These are phyloP conservation scores for Phalacrocorax aristotelis DNA, from an alignment of 2,113 vertebrate genomes.

Conservation along the genomic window DNA sequence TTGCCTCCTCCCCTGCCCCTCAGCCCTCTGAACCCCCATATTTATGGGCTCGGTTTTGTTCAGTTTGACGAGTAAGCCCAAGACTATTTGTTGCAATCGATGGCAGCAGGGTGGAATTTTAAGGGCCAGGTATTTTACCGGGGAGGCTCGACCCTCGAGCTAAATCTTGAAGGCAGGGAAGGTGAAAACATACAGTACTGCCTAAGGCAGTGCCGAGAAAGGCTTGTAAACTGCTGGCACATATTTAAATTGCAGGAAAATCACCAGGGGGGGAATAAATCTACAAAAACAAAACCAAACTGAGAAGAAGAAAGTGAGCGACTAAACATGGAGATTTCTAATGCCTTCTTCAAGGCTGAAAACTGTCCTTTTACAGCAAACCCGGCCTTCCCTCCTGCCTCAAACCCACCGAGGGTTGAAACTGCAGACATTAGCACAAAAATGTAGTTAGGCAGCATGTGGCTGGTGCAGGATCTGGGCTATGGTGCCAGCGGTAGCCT, in stretches of 20 bases:
- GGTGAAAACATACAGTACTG: neutral
- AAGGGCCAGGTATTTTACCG: conserved; percentile 45
- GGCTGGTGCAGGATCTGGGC: neutral
- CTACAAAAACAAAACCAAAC: neutral
- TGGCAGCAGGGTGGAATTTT: conserved; percentile 21
- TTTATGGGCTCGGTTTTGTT: conserved; percentile 28
- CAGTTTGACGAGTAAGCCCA: conserved; percentile 19
- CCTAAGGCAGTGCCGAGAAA: neutral
- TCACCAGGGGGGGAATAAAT: conserved; percentile 9
- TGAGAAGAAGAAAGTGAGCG: neutral
- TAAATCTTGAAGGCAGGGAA: conserved; percentile 18
- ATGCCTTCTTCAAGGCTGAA: neutral
- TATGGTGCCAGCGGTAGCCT: fast-evolving
- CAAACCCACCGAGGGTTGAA: neutral
- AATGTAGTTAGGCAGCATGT: neutral
- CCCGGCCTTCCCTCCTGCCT: neutral
- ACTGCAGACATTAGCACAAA: neutral
- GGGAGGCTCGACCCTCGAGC: neutral
- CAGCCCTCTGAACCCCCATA: neutral
- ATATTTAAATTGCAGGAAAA: conserved; percentile 54
- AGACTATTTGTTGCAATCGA: neutral
- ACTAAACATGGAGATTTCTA: neutral
- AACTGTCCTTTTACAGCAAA: neutral
- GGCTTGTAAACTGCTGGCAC: conserved; percentile 38
- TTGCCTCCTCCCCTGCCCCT: neutral